A percentile compares a stretch with the other conserved stretches of the same genome.
Conservation (phyloP, 37 sponge, comb jelly and placozoan genomes). For the Ephydatia muelleri region DNA sequence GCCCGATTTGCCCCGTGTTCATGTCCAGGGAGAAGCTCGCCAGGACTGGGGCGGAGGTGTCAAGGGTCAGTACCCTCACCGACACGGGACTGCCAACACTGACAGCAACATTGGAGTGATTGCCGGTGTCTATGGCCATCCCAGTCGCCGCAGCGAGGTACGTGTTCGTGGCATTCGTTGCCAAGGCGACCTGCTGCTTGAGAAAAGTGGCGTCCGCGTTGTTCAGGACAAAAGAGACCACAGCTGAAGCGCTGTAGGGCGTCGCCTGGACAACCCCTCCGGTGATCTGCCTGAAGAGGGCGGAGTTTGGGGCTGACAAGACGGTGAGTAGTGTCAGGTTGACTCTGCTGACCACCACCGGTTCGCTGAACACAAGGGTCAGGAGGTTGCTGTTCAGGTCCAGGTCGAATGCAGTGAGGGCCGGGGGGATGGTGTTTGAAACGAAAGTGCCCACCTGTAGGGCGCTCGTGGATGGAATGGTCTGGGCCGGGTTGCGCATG, state of each 20-base stretch:
- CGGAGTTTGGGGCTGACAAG: slow-evolving; percentile 11
- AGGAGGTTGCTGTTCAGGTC: slow-evolving; percentile 67
- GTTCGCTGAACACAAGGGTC: slow-evolving; percentile 73
- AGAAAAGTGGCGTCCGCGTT: slow-evolving; percentile 63
- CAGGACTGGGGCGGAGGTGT: slow-evolving; percentile 40
- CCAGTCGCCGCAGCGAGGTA: slow-evolving; percentile 53
- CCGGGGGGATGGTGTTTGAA: slow-evolving; percentile 67
- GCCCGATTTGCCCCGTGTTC: slow-evolving; percentile 53
- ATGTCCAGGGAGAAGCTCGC: slow-evolving; percentile 70
- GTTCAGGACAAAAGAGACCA: slow-evolving; percentile 42
- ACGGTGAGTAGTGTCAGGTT: slow-evolving; percentile 38
- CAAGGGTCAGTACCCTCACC: slow-evolving; percentile 43
- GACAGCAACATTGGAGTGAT: slow-evolving; percentile 20
- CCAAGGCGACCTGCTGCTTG: slow-evolving; percentile 51
- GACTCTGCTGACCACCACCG: slow-evolving; percentile 54
- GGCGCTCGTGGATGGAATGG: slow-evolving; percentile 20
- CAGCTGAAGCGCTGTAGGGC: slow-evolving; percentile 40
- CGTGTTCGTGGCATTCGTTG: slow-evolving; percentile 28
- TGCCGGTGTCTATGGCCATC: slow-evolving; percentile 68
- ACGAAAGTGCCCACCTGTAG: slow-evolving; percentile 16
- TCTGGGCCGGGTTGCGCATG: slow-evolving; percentile 41
- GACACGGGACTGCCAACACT: slow-evolving; percentile 34
- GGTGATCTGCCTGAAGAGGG: slow-evolving; percentile 11
- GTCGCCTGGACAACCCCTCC: slow-evolving; percentile 56
- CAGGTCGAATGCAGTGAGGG: slow-evolving; percentile 39